phyloP scores from a whole-genome alignment of 2,797 vertebrate species.

The Oreonectes daqikongensis region DNA sequence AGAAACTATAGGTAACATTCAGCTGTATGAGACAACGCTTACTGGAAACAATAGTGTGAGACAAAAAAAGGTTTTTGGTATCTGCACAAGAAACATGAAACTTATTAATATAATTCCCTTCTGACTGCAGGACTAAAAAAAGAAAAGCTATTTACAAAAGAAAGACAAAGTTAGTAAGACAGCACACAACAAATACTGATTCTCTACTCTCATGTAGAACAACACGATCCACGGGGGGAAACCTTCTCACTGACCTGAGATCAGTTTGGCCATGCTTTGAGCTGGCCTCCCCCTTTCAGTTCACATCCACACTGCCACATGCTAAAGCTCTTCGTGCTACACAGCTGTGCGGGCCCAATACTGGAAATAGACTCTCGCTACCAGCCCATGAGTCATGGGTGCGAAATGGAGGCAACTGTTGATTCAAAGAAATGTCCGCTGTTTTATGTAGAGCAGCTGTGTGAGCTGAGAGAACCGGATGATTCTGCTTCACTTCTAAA shows the following conservation, averaged over 20 bases:
- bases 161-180: too few relatives aligned
- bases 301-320: slow-evolving; percentile 48
- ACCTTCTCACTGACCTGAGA: slow-evolving; percentile 10
- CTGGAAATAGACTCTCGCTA: slow-evolving; percentile 75
- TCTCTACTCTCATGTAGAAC: slow-evolving; percentile 39
- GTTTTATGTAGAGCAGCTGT: slow-evolving; percentile 36
- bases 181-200: slow-evolving; percentile 3
- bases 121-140: too few relatives aligned
- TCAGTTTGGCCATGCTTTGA: slow-evolving; percentile 54
- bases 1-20: too few relatives aligned
- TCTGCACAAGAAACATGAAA: slow-evolving; percentile 4
- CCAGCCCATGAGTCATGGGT: slow-evolving; percentile 69
- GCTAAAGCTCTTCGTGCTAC: slow-evolving; percentile 61
- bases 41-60: too few relatives aligned
- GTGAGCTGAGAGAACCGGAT: slow-evolving; percentile 38
- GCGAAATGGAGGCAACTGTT: slow-evolving; percentile 70
- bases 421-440: slow-evolving; percentile 57
- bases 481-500: neutral
- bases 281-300: slow-evolving; percentile 66
- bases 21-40: too few relatives aligned
- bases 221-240: neutral
- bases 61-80: slow-evolving; percentile 6
- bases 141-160: too few relatives aligned
- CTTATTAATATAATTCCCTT: slow-evolving; percentile 8
- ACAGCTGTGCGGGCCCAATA: slow-evolving; percentile 74